Base-by-base conservation (phyloP, 2,797 vertebrate species). In the Setipinna tenuifilis region DNA sequence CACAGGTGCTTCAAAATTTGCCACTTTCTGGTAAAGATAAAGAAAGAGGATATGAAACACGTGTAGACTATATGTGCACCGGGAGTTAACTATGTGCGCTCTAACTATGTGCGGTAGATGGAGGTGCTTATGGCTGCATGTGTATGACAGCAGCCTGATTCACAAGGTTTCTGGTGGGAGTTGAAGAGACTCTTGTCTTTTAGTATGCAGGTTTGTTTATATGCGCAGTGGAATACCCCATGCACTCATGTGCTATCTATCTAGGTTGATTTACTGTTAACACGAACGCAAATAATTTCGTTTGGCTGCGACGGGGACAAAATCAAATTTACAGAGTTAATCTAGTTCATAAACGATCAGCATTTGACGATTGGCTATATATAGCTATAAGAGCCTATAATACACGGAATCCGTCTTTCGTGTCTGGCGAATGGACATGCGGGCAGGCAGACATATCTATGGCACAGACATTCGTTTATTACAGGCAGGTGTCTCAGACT, bases 251-350 rank as follows among this genome's bases (percentile, higher is more conserved):
- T 78, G 71, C 35, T 78, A 78, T 78, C 71, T 4, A 78, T 44
- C 71, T 21, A 78, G 71, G 17, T 21, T 78, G 71, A 78, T 78
- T 78, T 78, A 44, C 35, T 1, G 71, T 78, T 78, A 21, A 78
- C 35, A 19, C 71, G 14, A 78, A 78, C 44, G 41, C 31, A 78
- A 78, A 44, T 78, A 21, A 78, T 78, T 78, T 44, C 16, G 41
- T 78, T 78, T 78, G 71, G 31, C 71, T 9, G 35, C 2, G 71
- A 78, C 71, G 41, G 19, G 71, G 35, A 78, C 31, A 19, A 78
- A 78, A 78, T 78, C 35, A 21, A 41, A 78, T 78, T 78, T 78
- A 44, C 71, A 44, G 21, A 44, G 50, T 31, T 19, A 78, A 41
- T 25, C 19, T 41, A 17, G 16, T 78, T 44, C 35, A 44, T 41